Conservation (phyloP, 1,140 invertebrate species). For the Brachionus koreanus region DNA sequence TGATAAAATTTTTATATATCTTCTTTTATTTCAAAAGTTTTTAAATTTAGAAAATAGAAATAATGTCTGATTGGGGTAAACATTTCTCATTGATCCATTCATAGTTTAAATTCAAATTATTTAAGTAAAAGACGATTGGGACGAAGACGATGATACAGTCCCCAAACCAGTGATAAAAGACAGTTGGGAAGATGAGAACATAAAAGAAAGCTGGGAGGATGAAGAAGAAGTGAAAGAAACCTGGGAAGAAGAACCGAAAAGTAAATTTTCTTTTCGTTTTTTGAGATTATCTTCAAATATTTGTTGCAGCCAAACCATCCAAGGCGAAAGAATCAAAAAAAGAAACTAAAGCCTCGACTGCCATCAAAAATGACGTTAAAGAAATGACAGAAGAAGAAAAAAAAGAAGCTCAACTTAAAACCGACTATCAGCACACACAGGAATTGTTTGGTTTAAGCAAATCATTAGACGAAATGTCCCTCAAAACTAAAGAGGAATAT, state of each 20-base stretch:
- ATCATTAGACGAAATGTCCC: constrained; percentile 36
- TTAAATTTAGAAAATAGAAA: background rate
- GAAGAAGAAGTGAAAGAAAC: background rate
- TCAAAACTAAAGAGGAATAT: constrained; percentile 40
- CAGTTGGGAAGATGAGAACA: constrained; percentile 37
- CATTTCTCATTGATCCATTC: background rate
- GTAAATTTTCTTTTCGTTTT: background rate
- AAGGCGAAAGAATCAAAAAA: background rate
- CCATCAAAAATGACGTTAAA: background rate
- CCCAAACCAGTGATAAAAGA: constrained; percentile 17
- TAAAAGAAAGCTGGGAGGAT: constrained; percentile 44
- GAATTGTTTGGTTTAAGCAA: constrained; percentile 39
- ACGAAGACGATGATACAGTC: constrained; percentile 2
- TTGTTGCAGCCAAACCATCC: background rate
- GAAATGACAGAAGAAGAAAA: constrained; percentile 43
- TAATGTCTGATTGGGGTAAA: constrained; percentile 21
- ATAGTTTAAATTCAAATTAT: background rate
- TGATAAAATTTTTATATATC: background rate
- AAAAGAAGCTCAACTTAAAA: constrained; percentile 39
- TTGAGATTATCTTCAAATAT: background rate
- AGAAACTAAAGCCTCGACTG: background rate
- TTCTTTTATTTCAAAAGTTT: background rate
- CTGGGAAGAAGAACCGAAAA: background rate
- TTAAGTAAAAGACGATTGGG: constrained; percentile 27
- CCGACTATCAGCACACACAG: constrained; percentile 2